These are phyloP conservation scores for Tenualosa thibaudeaui DNA, from an alignment of 2,797 vertebrate species.

Conservation along the genomic window DNA sequence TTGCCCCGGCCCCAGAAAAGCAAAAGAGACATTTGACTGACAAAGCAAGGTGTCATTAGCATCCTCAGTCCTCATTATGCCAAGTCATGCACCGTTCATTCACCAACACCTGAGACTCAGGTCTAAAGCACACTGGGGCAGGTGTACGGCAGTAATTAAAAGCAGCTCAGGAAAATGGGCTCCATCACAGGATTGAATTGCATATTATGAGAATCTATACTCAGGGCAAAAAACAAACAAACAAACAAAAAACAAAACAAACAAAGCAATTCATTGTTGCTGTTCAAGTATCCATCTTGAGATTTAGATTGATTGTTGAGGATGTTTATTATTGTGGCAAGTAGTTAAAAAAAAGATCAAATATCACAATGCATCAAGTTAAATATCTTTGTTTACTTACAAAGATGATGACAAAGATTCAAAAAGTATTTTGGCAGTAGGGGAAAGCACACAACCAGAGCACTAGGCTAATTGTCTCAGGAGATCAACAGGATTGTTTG, in stretches of 20 bases:
- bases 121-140: constrained; percentile 31
- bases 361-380: not conserved
- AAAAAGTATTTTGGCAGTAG: not conserved
- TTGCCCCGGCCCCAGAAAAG: not conserved
- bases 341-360: not conserved
- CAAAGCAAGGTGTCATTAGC: constrained; percentile 49
- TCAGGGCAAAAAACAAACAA: not conserved
- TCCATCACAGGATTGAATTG: not conserved
- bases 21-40: constrained; percentile 30
- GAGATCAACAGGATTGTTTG: constrained; percentile 10
- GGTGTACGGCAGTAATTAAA: constrained; percentile 23
- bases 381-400: constrained; percentile 16
- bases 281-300: constrained; percentile 21
- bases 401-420: not conserved
- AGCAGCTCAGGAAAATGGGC: constrained; percentile 12
- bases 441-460: not conserved
- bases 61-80: constrained; percentile 51
- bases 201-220: constrained; percentile 20
- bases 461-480: not conserved
- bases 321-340: not conserved
- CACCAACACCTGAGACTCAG: constrained; percentile 49
- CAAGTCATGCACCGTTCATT: constrained; percentile 48
- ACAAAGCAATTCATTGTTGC: not conserved
- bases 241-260: too few species aligned
- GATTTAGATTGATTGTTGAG: constrained; percentile 12